Base-by-base conservation (phyloP, 2,888 invertebrate genomes). In the Thelaira solivaga region DNA sequence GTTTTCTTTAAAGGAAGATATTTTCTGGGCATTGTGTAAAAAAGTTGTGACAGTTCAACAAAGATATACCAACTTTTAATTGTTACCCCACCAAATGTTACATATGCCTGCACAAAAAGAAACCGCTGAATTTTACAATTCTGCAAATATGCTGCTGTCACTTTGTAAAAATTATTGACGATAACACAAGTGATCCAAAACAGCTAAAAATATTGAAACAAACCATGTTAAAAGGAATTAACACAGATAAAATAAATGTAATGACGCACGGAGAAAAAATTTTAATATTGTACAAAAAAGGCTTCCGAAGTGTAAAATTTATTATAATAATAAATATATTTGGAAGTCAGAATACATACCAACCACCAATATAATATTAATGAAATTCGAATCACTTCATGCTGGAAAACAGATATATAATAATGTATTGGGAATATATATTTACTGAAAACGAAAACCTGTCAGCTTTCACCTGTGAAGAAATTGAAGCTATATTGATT, bases 141-240 rank as follows among this genome's bases (percentile, higher is more conserved):
- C 11, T 68, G 2, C 68, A 68, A 16, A 57, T 49, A 6, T 68
- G 68, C n/a, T 68, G 68, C 4, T 36, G 36, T n/a, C 55, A 68
- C 24, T 31, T 68, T 2, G 47, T 68, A 11, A 13, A 36, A 34
- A 68, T 57, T 51, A 20, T 51, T 11, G 16, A 39, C 4, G 10
- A 1, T 4, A 7, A 10, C 18, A 10, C 22, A 13, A 4, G 29
- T 29, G 20, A 59, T 36, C n/a, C 11, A 1, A 8, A 8, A 1
- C 24, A 34, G 10, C 1, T 1, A 6, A 18, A 10, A 34, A 36
- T 59, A 18, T 49, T 20, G 7, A 36, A 57, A 24, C 29, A 3
- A 2, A n/a, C 49, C 10, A 18, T 59, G 18, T n/a, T 20, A 0
- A 26, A 36, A n/a, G 59, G 29, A 0, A 29, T 59, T 7, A 49